phyloP scores from a whole-genome alignment of 1,140 invertebrate species.

The Diachasma alloeum region DNA sequence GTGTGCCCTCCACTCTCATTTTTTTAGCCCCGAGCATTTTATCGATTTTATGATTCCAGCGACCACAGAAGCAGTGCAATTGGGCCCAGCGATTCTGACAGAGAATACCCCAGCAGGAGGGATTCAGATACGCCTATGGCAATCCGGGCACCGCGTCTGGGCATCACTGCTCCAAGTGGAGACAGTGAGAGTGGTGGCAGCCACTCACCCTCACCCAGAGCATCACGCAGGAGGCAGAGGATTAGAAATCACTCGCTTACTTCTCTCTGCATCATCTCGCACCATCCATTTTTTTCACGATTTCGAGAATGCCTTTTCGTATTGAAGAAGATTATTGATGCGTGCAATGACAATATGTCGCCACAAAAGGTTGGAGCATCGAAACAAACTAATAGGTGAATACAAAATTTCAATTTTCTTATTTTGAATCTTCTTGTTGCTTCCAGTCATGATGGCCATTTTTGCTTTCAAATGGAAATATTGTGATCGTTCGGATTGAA shows the following conservation, averaged over 20 bases:
- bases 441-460: too few species aligned
- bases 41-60: slow-evolving; percentile 68
- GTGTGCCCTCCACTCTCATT: not conserved
- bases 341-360: slow-evolving; percentile 93
- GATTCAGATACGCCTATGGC: slow-evolving; percentile 69
- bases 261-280: slow-evolving; percentile 96
- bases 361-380: slow-evolving; percentile 88
- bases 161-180: slow-evolving; percentile 73
- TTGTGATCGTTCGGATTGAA: too few species aligned
- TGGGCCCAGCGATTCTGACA: slow-evolving; percentile 86
- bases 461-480: not conserved
- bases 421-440: too few species aligned
- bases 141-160: slow-evolving; percentile 67
- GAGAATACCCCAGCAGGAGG: slow-evolving; percentile 76
- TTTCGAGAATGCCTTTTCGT: slow-evolving; percentile 97
- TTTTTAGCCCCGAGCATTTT: not conserved
- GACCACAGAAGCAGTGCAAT: slow-evolving; percentile 90
- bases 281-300: slow-evolving; percentile 98
- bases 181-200: slow-evolving; percentile 89
- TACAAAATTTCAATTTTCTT: not conserved
- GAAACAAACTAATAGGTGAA: slow-evolving; percentile 82
- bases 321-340: slow-evolving; percentile 94
- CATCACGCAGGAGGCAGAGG: slow-evolving; percentile 81
- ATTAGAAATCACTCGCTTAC: slow-evolving; percentile 92
- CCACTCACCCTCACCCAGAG: slow-evolving; percentile 84